Percentiles rank a stretch among this genome's conserved stretches.
These are phyloP conservation scores for Bombyx mandarina DNA, from an alignment of 1,140 invertebrate genomes.

Conservation along the genomic window DNA sequence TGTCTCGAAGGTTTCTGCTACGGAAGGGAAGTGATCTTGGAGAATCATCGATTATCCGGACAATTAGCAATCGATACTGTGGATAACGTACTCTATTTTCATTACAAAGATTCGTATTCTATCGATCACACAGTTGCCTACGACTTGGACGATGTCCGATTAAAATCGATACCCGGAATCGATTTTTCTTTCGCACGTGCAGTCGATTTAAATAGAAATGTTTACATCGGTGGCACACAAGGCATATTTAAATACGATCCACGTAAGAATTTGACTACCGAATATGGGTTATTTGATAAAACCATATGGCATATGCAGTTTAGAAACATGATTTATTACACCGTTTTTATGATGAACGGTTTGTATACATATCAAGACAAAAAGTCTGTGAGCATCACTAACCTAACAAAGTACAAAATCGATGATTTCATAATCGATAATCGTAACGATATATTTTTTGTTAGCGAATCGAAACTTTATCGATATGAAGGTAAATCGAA, in stretches of 20 bases:
- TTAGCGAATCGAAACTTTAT: constrained; percentile 32
- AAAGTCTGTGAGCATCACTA: constrained; percentile 23
- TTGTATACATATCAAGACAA: constrained; percentile 33
- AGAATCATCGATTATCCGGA: constrained; percentile 31
- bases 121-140: constrained; percentile 37
- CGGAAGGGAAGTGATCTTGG: constrained; percentile 25
- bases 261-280: constrained; percentile 20
- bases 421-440: constrained; percentile 51
- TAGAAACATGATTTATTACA: constrained; percentile 36
- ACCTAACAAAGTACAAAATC: constrained; percentile 30
- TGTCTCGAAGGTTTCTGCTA: constrained; percentile 40
- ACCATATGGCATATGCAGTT: constrained; percentile 50
- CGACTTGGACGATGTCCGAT: constrained; percentile 31
- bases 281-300: constrained; percentile 28
- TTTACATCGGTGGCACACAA: constrained; percentile 33
- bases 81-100: constrained; percentile 40
- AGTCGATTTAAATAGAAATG: constrained; percentile 33
- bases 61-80: constrained; percentile 43
- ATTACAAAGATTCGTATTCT: constrained; percentile 28
- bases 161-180: constrained; percentile 23
- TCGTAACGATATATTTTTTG: constrained; percentile 39
- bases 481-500: constrained; percentile 33
- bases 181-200: constrained; percentile 41
- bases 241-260: constrained; percentile 39
- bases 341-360: constrained; percentile 33